A percentile compares a stretch with the other conserved stretches of the same genome.
phyloP scores from a whole-genome alignment of 2,113 vertebrate genomes.

The Phrynosoma blainvillii region DNA sequence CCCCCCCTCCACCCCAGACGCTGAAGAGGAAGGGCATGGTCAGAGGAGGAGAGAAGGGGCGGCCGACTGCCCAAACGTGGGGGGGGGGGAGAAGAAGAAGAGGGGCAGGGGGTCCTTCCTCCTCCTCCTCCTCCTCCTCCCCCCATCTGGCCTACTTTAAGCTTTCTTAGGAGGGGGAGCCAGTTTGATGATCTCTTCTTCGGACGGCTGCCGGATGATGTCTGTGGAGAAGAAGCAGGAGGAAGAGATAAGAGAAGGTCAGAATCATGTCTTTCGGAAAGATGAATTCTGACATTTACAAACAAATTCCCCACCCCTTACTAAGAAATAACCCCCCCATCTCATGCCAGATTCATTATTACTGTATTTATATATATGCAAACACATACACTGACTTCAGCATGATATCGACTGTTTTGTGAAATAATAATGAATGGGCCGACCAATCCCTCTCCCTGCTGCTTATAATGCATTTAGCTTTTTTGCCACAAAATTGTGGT shows the following conservation, averaged over 20 bases:
- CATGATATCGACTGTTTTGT: too few species aligned
- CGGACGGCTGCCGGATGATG: conserved; percentile 94
- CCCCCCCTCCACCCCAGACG: fast-evolving
- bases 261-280: background rate
- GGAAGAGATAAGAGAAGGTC: background rate
- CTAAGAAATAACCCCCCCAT: too few species aligned
- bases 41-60: background rate
- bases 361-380: too few species aligned
- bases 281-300: too few species aligned
- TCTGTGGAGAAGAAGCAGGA: conserved; percentile 71
- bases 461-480: too few species aligned
- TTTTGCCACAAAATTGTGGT: too few species aligned
- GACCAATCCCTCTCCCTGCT: too few species aligned
- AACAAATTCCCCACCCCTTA: too few species aligned
- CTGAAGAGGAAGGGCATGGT: background rate
- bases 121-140: conserved; percentile 35
- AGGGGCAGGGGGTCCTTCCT: conserved; percentile 19
- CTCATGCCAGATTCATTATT: too few species aligned
- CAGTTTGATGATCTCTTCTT: conserved; percentile 96
- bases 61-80: conserved; percentile 17
- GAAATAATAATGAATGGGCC: too few species aligned
- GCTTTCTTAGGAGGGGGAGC: conserved; percentile 93
- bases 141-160: conserved; percentile 69
- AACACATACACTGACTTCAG: too few species aligned
- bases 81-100: background rate